Evolutionary conservation across 2,888 invertebrate species (phyloP).

Genomic region (Lamproptera curius): DNA sequence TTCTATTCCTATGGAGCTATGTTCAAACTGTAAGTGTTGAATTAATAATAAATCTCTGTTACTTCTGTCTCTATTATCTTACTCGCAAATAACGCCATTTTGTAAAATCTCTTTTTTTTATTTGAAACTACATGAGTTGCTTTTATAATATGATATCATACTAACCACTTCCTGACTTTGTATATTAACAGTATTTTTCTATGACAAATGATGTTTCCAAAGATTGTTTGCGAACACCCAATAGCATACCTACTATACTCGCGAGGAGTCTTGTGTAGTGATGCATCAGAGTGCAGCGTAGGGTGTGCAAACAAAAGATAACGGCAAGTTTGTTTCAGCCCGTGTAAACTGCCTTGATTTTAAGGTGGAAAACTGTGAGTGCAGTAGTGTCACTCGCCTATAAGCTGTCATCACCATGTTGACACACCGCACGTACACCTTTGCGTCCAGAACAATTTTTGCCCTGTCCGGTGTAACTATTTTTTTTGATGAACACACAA

Average conservation of each 20-base stretch:
- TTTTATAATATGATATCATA: conserved; percentile 11
- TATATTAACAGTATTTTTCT: conserved; percentile 13
- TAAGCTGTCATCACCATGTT: conserved; percentile 67
- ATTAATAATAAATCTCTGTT: conserved; percentile 2
- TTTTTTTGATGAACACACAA: not conserved
- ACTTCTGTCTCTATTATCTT: conserved; percentile 21
- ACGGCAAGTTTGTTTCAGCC: conserved; percentile 76
- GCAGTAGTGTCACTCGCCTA: conserved; percentile 68
- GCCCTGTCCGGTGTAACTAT: conserved; percentile 10
- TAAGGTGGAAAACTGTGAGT: conserved; percentile 80
- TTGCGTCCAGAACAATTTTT: conserved; percentile 58
- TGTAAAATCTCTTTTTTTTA: conserved; percentile 7
- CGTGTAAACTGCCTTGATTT: conserved; percentile 80
- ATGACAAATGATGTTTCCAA: conserved; percentile 13
- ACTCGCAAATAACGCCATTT: conserved; percentile 16
- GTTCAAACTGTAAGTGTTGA: conserved; percentile 93
- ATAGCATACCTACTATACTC: conserved; percentile 11
- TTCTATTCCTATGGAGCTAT: conserved; percentile 97
- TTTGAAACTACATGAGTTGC: conserved; percentile 8
- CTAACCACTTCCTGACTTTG: conserved; percentile 9
- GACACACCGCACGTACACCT: conserved; percentile 66
- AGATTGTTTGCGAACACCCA: conserved; percentile 11
- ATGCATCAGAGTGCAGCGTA: conserved; percentile 31
- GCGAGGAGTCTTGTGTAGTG: conserved; percentile 26
- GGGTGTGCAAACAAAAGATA: conserved; percentile 63